These are phyloP conservation scores for Lineus longissimus DNA, from an alignment of 1,140 invertebrate species.

Conservation along the genomic window DNA sequence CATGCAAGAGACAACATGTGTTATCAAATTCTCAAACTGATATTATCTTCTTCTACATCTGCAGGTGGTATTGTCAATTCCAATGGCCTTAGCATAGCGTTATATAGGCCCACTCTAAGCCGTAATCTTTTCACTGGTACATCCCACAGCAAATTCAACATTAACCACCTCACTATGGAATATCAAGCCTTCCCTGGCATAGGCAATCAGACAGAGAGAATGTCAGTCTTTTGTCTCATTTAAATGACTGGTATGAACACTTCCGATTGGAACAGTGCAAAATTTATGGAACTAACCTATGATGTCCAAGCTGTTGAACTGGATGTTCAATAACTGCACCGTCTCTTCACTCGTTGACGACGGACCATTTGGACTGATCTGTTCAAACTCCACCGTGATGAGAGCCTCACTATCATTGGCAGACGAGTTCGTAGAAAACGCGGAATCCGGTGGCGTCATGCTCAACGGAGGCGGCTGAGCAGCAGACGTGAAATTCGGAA, in stretches of 20 bases:
- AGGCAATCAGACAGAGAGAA: too few relatives aligned
- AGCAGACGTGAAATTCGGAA: conserved; percentile 8
- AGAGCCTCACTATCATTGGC: conserved; percentile 65
- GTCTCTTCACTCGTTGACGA: conserved; percentile 57
- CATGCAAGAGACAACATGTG: conserved; percentile 15
- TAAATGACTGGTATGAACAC: too few relatives aligned
- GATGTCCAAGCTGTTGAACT: conserved; percentile 91
- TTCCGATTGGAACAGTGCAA: background rate
- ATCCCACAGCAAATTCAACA: too few relatives aligned
- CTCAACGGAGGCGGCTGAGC: background rate
- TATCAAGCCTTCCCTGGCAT: too few relatives aligned
- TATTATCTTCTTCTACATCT: background rate
- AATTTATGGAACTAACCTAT: conserved; percentile 64
- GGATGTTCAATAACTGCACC: conserved; percentile 75
- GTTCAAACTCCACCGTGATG: conserved; percentile 75
- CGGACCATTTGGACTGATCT: conserved; percentile 62
- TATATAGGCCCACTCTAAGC: too few relatives aligned
- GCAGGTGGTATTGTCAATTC: background rate
- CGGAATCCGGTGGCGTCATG: conserved; percentile 47
- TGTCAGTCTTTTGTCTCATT: too few relatives aligned
- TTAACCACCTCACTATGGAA: too few relatives aligned
- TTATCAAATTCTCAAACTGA: background rate
- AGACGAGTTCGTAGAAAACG: background rate
- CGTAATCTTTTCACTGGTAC: too few relatives aligned
- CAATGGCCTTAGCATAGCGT: background rate